These are phyloP conservation scores for Rhamnusium bicolor DNA, from an alignment of 2,888 invertebrate species.

Conservation along the genomic window DNA sequence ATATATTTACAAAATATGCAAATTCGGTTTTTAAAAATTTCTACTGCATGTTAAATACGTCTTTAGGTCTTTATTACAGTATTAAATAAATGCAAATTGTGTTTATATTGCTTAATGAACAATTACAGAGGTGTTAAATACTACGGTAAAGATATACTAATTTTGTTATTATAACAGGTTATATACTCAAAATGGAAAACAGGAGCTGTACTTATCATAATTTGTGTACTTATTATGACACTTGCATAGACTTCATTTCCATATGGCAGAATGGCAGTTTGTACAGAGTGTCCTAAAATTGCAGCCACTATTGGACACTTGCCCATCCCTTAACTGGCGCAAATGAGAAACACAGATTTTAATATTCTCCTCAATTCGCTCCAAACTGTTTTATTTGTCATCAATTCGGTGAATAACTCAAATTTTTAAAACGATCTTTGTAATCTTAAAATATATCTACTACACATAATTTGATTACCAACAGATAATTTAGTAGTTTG, in stretches of 20 bases:
- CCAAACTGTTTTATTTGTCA: too few relatives aligned
- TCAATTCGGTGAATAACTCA: too few relatives aligned
- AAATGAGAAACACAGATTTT: too few relatives aligned
- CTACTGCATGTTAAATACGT: background rate
- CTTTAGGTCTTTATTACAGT: constrained; percentile 9
- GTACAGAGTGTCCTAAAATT: background rate
- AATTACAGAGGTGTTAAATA: constrained; percentile 43
- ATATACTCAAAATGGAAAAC: constrained; percentile 36
- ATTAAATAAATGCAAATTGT: constrained; percentile 35
- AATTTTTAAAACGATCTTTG: too few relatives aligned
- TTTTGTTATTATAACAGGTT: constrained; percentile 32
- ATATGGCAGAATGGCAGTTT: background rate
- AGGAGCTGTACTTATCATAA: constrained; percentile 37
- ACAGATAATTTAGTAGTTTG: too few relatives aligned
- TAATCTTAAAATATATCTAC: too few relatives aligned
- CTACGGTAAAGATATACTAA: constrained; percentile 29
- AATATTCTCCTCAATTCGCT: too few relatives aligned
- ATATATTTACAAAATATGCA: constrained; percentile 7
- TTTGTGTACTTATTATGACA: constrained; percentile 32
- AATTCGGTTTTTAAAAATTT: background rate
- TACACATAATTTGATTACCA: too few relatives aligned
- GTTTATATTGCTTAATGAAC: constrained; percentile 27
- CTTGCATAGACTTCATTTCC: background rate
- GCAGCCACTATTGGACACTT: too few relatives aligned
- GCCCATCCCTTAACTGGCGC: too few relatives aligned